These are phyloP conservation scores for Isotomurus palustris DNA, from an alignment of 2,888 invertebrate species.

Conservation along the genomic window DNA sequence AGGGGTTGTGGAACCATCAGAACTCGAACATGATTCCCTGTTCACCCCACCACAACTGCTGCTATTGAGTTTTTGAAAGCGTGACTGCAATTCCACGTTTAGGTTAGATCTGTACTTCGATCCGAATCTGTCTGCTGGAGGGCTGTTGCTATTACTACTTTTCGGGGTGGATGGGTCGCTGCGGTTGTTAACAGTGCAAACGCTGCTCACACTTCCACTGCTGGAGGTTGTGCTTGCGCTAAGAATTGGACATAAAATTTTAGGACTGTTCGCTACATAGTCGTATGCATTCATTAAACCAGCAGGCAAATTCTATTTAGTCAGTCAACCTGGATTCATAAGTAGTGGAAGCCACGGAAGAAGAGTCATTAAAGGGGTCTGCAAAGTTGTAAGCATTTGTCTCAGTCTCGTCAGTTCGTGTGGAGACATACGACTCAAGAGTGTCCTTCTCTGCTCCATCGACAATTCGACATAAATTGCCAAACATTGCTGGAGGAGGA, in stretches of 20 bases:
- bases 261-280: background rate
- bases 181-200: too few species aligned
- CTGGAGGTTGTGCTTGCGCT: conserved; percentile 35
- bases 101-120: conserved; percentile 27
- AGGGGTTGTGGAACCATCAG: background rate
- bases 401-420: conserved; percentile 41
- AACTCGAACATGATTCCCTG: background rate
- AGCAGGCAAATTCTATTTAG: conserved; percentile 9
- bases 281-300: conserved; percentile 1
- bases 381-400: conserved; percentile 42
- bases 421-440: conserved; percentile 39
- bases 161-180: background rate
- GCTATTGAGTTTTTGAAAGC: conserved; percentile 12
- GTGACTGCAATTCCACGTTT: conserved; percentile 25
- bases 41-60: too few species aligned
- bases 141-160: background rate
- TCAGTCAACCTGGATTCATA: conserved; percentile 44
- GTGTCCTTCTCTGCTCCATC: conserved; percentile 31
- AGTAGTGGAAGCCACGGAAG: conserved; percentile 41
- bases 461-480: conserved; percentile 9
- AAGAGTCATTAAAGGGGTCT: conserved; percentile 40
- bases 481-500: conserved; percentile 14
- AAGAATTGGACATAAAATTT: background rate
- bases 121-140: background rate
- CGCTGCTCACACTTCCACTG: conserved; percentile 21